These are phyloP conservation scores for Peromyscus melanophrys DNA, from an alignment of 2,797 vertebrate species.

Conservation along the genomic window DNA sequence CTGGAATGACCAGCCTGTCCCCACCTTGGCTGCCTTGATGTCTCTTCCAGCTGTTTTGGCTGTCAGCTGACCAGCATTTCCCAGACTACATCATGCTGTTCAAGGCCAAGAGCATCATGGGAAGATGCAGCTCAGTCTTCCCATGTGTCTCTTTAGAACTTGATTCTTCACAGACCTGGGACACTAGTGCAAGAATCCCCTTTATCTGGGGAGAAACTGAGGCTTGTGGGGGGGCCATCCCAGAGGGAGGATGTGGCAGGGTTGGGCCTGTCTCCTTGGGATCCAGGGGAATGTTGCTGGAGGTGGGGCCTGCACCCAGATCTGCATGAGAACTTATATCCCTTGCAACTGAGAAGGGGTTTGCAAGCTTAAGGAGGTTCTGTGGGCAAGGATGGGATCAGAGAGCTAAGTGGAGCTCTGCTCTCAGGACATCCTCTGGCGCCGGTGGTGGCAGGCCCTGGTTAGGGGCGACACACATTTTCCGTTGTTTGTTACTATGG, in stretches of 20 bases:
- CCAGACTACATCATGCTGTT: rapidly evolving
- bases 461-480: conserved; percentile 83
- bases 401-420: not conserved
- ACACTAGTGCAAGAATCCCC: not conserved
- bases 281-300: not conserved
- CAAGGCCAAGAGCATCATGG: not conserved
- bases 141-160: not conserved
- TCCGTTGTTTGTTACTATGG: conserved; percentile 89
- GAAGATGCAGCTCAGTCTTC: not conserved
- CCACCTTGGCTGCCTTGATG: not conserved
- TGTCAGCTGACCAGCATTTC: rapidly evolving
- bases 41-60: not conserved
- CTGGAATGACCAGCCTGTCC: not conserved
- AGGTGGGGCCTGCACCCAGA: not conserved
- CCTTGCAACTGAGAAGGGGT: not conserved
- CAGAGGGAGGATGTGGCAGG: not conserved
- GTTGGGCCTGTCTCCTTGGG: conserved; percentile 36
- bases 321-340: not conserved
- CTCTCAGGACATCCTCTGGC: conserved; percentile 67
- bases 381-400: not conserved
- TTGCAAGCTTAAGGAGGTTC: not conserved
- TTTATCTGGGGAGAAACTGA: not conserved
- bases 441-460: conserved; percentile 53
- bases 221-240: not conserved
- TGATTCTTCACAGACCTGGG: not conserved